phyloP scores from a whole-genome alignment of 2,113 vertebrate species.

The Oxyura jamaicensis region DNA sequence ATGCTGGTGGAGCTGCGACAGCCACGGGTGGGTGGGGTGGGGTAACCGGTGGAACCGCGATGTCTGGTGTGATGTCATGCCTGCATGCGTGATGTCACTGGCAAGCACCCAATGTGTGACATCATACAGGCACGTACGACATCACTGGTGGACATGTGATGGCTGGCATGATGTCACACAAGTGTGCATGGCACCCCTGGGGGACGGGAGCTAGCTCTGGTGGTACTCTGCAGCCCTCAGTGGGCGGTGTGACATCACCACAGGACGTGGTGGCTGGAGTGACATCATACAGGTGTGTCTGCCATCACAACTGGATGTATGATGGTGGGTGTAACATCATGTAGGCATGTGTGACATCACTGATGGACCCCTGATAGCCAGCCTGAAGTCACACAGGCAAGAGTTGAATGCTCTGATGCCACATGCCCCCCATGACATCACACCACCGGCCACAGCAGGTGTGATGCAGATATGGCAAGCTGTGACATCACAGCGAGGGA shows the following conservation, averaged over 20 bases:
- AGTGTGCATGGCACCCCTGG: fast-evolving
- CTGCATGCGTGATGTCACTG: too few species aligned
- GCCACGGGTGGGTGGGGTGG: not conserved
- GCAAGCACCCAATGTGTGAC: not conserved
- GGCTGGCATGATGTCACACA: not conserved
- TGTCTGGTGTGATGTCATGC: not conserved
- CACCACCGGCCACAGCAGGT: too few species aligned
- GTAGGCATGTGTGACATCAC: not conserved
- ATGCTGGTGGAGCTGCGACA: not conserved
- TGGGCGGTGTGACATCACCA: not conserved
- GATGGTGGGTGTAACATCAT: not conserved
- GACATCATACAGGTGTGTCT: not conserved
- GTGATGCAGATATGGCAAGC: not conserved
- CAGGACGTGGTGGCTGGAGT: fast-evolving
- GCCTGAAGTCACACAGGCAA: fast-evolving
- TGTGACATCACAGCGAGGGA: fast-evolving
- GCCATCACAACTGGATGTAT: fast-evolving
- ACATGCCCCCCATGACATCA: not conserved
- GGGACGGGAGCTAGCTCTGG: not conserved
- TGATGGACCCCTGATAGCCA: not conserved
- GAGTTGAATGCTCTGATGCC: not conserved
- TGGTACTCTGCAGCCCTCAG: not conserved
- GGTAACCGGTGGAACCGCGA: not conserved
- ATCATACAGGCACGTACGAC: fast-evolving
- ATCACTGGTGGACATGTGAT: not conserved